phyloP scores from a whole-genome alignment of 2,797 vertebrate genomes.

The Oreochromis grahami region DNA sequence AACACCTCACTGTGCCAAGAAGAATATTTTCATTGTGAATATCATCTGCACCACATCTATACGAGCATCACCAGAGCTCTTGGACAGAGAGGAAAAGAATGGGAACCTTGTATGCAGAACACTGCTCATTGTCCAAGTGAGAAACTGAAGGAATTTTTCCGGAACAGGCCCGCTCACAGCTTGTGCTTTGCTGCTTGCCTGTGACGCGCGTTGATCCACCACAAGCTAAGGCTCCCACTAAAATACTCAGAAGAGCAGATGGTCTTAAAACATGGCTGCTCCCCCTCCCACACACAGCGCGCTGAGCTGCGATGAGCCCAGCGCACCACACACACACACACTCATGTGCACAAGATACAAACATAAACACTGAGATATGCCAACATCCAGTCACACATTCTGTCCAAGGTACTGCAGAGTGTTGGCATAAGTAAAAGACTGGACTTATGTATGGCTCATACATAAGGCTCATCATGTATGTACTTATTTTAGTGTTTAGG shows the following conservation, averaged over 20 bases:
- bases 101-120: constrained; percentile 58
- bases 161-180: constrained; percentile 75
- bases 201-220: constrained; percentile 60
- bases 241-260: constrained; percentile 79
- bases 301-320: constrained; percentile 41
- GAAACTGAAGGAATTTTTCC: constrained; percentile 65
- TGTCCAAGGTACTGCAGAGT: constrained; percentile 44
- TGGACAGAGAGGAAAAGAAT: constrained; percentile 33
- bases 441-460: not conserved
- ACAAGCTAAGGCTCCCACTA: constrained; percentile 67
- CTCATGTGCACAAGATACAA: constrained; percentile 16
- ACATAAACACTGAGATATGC: constrained; percentile 51
- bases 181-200: constrained; percentile 67
- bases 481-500: not conserved
- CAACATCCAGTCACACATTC: constrained; percentile 54
- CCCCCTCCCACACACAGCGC: constrained; percentile 56
- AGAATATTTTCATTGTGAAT: constrained; percentile 59
- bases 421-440: constrained; percentile 20
- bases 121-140: constrained; percentile 60
- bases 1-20: constrained; percentile 42
- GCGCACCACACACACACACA: constrained; percentile 8
- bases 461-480: not conserved
- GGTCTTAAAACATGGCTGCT: constrained; percentile 74
- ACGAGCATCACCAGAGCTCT: constrained; percentile 14
- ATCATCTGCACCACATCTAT: constrained; percentile 27